These are phyloP conservation scores for Onychomys torridus DNA, from an alignment of 2,797 vertebrate species.

Conservation along the genomic window DNA sequence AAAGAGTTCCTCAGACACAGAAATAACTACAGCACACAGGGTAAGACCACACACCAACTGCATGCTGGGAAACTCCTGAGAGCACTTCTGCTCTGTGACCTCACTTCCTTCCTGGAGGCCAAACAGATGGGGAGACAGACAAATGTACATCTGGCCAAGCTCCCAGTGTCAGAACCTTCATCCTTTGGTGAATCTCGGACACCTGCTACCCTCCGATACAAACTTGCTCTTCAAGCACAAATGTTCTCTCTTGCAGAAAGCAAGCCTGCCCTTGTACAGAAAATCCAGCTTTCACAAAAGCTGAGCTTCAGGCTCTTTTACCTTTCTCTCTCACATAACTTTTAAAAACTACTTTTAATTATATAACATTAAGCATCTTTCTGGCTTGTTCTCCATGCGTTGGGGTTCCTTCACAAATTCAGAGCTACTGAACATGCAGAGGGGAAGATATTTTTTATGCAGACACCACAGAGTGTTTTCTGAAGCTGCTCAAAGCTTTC, in stretches of 20 bases:
- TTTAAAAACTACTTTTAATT: background rate
- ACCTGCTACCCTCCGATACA: background rate
- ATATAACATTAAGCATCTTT: background rate
- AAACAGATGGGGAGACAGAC: background rate
- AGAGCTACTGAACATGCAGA: background rate
- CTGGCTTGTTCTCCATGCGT: background rate
- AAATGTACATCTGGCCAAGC: too few species aligned
- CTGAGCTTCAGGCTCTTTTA: background rate
- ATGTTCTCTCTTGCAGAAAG: background rate
- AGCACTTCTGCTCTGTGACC: accelerated
- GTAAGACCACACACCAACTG: background rate
- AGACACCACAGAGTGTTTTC: background rate
- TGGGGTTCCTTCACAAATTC: background rate
- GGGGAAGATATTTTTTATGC: background rate
- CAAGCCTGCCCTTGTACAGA: background rate
- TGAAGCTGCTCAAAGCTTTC: background rate
- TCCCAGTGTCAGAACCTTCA: background rate
- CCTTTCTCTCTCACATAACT: background rate
- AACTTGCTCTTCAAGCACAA: background rate
- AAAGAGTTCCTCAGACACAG: background rate
- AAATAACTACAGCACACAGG: background rate
- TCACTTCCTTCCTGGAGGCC: background rate
- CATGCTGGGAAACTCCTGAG: background rate
- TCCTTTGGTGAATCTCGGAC: background rate
- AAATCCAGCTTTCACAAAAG: background rate